Evolutionary conservation across 2,113 vertebrate genomes (phyloP).

Genomic region (Saguinus imperator): DNA sequence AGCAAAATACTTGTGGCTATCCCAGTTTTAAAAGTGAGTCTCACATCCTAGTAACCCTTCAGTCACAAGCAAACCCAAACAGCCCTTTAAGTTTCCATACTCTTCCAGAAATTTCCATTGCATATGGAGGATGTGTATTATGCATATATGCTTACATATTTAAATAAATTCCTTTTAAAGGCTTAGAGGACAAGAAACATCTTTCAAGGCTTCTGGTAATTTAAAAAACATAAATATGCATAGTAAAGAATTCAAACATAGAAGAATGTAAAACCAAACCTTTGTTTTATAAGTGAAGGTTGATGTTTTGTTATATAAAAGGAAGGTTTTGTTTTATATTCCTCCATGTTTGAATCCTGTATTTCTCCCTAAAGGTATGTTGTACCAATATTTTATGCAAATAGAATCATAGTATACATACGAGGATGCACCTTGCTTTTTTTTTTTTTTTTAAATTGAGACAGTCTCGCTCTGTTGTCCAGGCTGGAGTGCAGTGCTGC

Average conservation of each 20-base stretch:
- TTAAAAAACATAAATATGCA: background rate
- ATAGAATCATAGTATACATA: background rate
- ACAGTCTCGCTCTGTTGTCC: too few relatives aligned
- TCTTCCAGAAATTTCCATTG: background rate
- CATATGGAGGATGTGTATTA: background rate
- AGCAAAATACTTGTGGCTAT: background rate
- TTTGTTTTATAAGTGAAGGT: too few relatives aligned
- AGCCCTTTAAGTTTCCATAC: background rate
- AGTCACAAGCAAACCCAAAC: background rate
- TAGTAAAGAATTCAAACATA: background rate
- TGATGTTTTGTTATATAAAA: too few relatives aligned
- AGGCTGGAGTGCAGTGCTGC: too few relatives aligned
- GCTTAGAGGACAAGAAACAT: background rate
- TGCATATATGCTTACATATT: background rate
- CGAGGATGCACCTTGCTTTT: background rate
- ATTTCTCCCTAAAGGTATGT: background rate
- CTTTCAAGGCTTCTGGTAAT: background rate
- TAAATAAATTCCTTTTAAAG: conserved; percentile 13
- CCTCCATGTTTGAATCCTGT: too few relatives aligned
- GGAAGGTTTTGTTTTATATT: too few relatives aligned
- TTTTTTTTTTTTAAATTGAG: too few relatives aligned
- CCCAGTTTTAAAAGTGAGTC: background rate
- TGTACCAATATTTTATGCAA: background rate
- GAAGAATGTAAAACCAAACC: background rate
- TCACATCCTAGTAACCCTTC: background rate